phyloP scores from a whole-genome alignment of 2,113 vertebrate genomes.

The Apteryx owenii region DNA sequence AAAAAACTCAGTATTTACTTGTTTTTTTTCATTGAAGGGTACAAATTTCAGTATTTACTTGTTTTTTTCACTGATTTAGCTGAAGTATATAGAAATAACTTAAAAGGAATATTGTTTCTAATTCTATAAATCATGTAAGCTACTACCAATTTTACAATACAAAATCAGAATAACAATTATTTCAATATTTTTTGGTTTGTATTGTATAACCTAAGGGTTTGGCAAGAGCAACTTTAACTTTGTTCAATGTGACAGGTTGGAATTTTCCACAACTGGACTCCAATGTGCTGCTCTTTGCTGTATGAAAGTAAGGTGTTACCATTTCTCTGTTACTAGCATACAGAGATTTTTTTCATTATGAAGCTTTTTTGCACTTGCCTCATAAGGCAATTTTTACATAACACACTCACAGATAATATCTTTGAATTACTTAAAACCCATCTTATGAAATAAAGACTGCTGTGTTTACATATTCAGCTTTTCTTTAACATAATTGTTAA shows the following conservation, averaged over 20 bases:
- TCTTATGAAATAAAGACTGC: neutral
- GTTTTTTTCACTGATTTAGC: neutral
- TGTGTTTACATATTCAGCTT: neutral
- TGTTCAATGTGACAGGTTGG: neutral
- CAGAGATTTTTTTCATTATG: neutral
- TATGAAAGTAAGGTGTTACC: neutral
- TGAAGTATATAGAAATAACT: neutral
- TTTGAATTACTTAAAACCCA: neutral
- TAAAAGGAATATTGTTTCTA: neutral
- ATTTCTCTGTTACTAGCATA: neutral
- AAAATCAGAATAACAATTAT: neutral
- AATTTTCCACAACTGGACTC: neutral
- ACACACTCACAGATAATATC: neutral
- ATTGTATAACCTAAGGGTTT: neutral
- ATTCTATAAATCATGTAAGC: neutral
- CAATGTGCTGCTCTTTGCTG: neutral
- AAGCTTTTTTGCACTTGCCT: neutral
- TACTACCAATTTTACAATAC: neutral
- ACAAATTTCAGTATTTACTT: neutral
- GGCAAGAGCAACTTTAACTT: neutral
- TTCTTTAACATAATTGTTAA: neutral
- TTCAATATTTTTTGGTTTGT: conserved; percentile 4
- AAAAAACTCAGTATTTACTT: neutral
- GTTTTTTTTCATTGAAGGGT: neutral
- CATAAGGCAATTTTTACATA: neutral